Base-by-base conservation (phyloP, 1,140 invertebrate genomes). In the Forficula auricularia region DNA sequence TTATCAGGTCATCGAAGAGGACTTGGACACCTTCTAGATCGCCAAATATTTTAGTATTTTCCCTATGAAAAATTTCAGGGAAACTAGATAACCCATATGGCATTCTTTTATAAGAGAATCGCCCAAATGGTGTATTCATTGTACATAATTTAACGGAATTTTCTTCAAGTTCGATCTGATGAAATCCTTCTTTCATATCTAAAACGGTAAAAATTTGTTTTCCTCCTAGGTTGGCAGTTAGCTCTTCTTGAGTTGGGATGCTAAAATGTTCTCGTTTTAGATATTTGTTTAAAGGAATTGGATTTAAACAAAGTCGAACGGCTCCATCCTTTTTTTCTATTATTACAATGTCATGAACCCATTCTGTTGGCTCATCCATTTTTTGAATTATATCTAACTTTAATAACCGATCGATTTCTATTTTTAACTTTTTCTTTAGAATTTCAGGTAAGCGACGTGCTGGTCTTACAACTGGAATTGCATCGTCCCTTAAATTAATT, bases 161-260 rank as follows among this genome's bases (percentile, higher is more conserved):
- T 9, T 58, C 42, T 30, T 50, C 51, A 4, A 67, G 46, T 13
- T 51, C 50, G 0, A 69, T 50, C 43, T 65, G 57, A 54, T 57
- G 62, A 50, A 65, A 69, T 6, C 59, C 57, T 50, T 54, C 43
- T 38, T 59, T 59, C 6, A 57, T 56, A 57, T 70, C 65, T n/a
- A 69, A 44, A 30, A 57, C 59, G 4, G 55, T 58, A 50, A 67
- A 70, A 34, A 57, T 44, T 51, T 54, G 58, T 39, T 57, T 52
- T n/a, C 55, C 57, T 19, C 42, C 36, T 19, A 68, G 45, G 42
- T 57, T 53, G n/a, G 44, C 35, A 14, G 54, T 54, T 40, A 44
- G 4, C 13, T 44, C 37, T 42, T 44, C 42, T 18, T 19, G n/a
- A 6, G 3, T 42, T 18, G 42, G 42, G 3, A 44, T 19, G 16